These are phyloP conservation scores for Vultur gryphus DNA, from an alignment of 2,797 vertebrate genomes.

Conservation along the genomic window DNA sequence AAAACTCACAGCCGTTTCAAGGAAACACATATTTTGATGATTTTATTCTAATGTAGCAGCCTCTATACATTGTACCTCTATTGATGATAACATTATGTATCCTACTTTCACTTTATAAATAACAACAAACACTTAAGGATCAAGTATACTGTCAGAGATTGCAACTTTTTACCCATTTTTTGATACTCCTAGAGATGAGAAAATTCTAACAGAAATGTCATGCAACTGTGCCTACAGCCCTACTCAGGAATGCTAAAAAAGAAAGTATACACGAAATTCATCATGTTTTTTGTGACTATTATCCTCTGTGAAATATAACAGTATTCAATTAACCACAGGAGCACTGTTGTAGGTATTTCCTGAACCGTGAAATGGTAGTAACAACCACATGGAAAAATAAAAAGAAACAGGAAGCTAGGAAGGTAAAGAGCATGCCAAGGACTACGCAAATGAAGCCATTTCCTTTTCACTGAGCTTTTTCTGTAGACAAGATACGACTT, in stretches of 20 bases:
- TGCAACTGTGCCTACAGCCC: neutral
- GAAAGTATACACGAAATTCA: neutral
- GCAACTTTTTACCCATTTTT: neutral
- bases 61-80: neutral
- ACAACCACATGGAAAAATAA: neutral
- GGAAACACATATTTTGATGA: neutral
- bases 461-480: neutral
- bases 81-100: neutral
- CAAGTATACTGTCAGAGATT: neutral
- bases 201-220: neutral
- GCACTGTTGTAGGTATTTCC: neutral
- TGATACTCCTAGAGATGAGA: neutral
- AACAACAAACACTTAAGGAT: neutral
- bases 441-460: neutral
- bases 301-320: neutral
- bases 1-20: neutral
- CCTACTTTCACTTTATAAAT: neutral
- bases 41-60: neutral
- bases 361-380: neutral
- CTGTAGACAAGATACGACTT: fast-evolving
- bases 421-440: neutral
- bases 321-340: neutral
- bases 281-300: neutral
- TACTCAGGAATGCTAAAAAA: neutral
- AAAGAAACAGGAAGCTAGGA: neutral